Evolutionary conservation across 2,888 invertebrate species (phyloP).

Genomic region (Lepidonotus clava): DNA sequence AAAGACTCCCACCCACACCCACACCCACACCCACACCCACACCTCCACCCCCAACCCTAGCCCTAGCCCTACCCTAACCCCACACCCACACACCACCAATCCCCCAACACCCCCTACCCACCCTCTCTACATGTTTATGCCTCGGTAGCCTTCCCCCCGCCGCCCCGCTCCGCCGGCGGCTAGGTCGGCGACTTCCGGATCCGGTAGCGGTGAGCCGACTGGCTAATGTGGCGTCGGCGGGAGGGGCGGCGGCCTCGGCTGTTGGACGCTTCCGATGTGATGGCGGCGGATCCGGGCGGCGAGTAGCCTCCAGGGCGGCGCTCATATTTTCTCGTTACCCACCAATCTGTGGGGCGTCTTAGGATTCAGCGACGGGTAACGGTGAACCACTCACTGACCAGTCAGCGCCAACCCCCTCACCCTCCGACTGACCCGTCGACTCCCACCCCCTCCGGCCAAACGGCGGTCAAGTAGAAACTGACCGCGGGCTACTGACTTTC

Average conservation of each 20-base stretch:
- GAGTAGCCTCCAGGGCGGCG: too few relatives aligned
- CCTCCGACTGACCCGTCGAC: not conserved
- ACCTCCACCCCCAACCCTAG: not conserved
- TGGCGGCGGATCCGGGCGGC: not conserved
- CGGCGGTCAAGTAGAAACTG: constrained; percentile 1
- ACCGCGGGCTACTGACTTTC: constrained; percentile 14
- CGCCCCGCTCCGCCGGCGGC: not conserved
- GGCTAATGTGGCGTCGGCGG: not conserved
- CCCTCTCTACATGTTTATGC: not conserved
- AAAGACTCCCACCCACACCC: too few relatives aligned
- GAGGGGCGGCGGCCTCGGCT: not conserved
- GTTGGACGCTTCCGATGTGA: not conserved
- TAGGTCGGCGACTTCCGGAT: constrained; percentile 18
- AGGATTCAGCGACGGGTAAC: not conserved
- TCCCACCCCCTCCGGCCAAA: not conserved
- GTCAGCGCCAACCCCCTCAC: not conserved
- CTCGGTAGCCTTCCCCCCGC: not conserved
- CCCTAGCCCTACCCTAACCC: not conserved
- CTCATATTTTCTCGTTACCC: constrained; percentile 48
- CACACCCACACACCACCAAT: not conserved
- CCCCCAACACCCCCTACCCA: not conserved
- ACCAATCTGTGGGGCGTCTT: constrained; percentile 18
- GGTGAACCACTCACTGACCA: not conserved
- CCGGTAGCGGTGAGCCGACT: too few relatives aligned
- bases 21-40: not conserved